phyloP scores from a whole-genome alignment of 1,140 invertebrate genomes.

The Helicoverpa armigera region DNA sequence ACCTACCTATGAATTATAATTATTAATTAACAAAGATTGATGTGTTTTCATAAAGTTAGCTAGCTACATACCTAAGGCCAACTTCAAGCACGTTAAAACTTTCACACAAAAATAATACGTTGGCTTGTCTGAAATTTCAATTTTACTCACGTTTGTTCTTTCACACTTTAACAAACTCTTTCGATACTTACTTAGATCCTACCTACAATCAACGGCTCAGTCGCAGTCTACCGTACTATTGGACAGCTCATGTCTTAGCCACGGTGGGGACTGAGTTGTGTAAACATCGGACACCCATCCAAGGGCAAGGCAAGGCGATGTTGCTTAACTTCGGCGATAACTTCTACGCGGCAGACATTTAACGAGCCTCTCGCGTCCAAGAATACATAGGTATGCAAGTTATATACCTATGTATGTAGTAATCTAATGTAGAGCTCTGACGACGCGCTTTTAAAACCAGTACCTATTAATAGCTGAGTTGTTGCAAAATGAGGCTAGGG shows the following conservation, averaged over 20 bases:
- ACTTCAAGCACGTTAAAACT: no score
- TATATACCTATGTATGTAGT: neutral
- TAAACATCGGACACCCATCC: constrained; percentile 30
- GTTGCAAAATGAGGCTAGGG: neutral
- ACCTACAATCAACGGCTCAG: neutral
- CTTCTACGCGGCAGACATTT: constrained; percentile 33
- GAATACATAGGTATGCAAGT: constrained; percentile 12
- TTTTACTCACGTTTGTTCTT: neutral
- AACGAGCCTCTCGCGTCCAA: constrained; percentile 15
- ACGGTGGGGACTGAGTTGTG: constrained; percentile 15
- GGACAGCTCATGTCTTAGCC: neutral
- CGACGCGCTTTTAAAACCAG: neutral
- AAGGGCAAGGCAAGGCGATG: constrained; percentile 35
- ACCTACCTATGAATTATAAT: no score
- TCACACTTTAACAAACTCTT: neutral
- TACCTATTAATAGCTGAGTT: neutral
- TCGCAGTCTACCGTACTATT: neutral
- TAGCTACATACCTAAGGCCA: no score
- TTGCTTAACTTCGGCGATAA: constrained; percentile 14
- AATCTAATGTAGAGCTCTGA: neutral
- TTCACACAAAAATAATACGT: neutral
- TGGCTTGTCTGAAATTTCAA: neutral
- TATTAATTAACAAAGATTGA: no score
- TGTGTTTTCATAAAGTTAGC: no score
- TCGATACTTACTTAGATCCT: neutral